Conservation (phyloP, 2,797 vertebrate genomes). For the Eulemur coronatus region DNA sequence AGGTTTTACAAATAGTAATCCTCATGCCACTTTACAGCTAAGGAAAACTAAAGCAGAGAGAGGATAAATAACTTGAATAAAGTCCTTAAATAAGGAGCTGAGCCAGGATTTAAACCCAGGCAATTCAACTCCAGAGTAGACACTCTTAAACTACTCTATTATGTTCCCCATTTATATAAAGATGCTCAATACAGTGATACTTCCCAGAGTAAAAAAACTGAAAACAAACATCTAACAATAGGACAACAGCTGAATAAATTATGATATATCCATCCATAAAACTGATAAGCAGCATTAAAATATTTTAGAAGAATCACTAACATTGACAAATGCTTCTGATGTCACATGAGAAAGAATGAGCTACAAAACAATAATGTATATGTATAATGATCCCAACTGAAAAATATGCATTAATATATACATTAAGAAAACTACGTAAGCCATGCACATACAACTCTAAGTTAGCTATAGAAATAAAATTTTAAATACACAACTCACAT, state of each 20-base stretch:
- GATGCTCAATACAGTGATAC: background rate
- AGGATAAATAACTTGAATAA: background rate
- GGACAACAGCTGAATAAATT: background rate
- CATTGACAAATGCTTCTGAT: background rate
- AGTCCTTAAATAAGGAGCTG: background rate
- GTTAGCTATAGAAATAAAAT: conserved; percentile 30
- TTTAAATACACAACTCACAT: background rate
- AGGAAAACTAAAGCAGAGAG: background rate
- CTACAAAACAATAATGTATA: conserved; percentile 3
- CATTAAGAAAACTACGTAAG: background rate
- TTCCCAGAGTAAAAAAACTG: background rate
- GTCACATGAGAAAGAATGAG: background rate
- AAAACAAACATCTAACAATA: background rate
- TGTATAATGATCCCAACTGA: background rate
- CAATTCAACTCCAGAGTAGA: background rate
- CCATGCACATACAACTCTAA: background rate
- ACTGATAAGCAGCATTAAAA: background rate
- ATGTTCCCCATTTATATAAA: background rate
- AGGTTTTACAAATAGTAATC: background rate
- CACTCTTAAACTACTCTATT: background rate
- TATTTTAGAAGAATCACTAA: conserved; percentile 1
- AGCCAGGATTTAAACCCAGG: background rate
- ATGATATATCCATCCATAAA: background rate
- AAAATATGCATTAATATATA: background rate
- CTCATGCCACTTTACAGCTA: background rate